phyloP scores from a whole-genome alignment of 2,797 vertebrate species.

The Brachymystax lenok region DNA sequence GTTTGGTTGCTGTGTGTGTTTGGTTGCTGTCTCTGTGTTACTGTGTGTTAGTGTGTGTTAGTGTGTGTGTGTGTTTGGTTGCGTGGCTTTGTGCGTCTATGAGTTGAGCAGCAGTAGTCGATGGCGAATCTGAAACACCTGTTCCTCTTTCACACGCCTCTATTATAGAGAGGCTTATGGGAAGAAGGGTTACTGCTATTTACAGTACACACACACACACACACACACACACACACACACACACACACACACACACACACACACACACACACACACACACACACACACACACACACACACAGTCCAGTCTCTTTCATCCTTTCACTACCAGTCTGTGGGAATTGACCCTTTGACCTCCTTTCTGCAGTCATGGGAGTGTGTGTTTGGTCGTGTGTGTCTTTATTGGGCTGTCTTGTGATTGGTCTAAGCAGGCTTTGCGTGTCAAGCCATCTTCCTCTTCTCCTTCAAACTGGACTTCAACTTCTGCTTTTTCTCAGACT shows the following conservation, averaged over 20 bases:
- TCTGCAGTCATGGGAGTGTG: slow-evolving; percentile 25
- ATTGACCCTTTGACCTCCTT: slow-evolving; percentile 41
- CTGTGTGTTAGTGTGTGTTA: no score
- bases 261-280: slow-evolving; percentile 6
- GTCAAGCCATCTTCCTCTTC: neutral
- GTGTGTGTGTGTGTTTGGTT: slow-evolving; percentile 4
- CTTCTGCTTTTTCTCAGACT: slow-evolving; percentile 2
- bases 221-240: neutral
- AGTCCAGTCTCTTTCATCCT: neutral
- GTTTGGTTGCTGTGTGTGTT: no score
- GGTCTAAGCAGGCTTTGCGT: neutral
- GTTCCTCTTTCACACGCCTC: slow-evolving; percentile 11
- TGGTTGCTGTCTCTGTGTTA: no score
- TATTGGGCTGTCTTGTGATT: neutral
- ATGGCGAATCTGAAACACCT: neutral
- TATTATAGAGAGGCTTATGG: neutral
- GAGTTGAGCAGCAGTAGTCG: neutral
- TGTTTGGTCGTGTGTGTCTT: slow-evolving; percentile 14
- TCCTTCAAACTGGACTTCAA: neutral
- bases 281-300: slow-evolving; percentile 9
- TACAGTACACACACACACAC: neutral
- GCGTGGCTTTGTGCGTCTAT: slow-evolving; percentile 1
- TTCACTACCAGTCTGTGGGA: neutral
- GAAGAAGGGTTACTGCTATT: neutral
- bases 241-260: slow-evolving; percentile 6